phyloP scores from a whole-genome alignment of 2,888 invertebrate genomes.

The Omphaloscelis lunosa region DNA sequence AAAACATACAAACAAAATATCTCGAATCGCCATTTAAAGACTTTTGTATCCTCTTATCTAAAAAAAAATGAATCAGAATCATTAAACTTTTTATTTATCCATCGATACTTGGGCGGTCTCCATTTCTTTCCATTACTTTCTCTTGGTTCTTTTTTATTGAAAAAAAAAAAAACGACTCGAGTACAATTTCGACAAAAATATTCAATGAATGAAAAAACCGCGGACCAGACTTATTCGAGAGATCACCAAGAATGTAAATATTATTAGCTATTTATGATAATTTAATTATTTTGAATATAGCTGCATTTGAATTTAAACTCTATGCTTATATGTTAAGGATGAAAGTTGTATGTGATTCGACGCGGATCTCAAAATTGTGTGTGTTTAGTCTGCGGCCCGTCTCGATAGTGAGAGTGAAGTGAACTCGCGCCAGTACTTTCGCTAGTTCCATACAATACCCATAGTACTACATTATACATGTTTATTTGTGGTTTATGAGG shows the following conservation, averaged over 20 bases:
- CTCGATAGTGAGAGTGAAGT: conserved; percentile 70
- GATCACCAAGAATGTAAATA: conserved; percentile 53
- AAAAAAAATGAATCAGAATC: conserved; percentile 25
- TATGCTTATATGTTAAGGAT: not conserved
- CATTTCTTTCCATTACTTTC: conserved; percentile 54
- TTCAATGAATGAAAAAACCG: conserved; percentile 47
- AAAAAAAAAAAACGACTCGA: conserved; percentile 17
- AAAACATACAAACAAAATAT: conserved; percentile 12
- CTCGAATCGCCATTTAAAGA: conserved; percentile 13
- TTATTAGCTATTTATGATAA: conserved; percentile 45
- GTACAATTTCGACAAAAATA: conserved; percentile 37
- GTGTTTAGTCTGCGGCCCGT: conserved; percentile 64
- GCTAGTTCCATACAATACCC: conserved; percentile 56
- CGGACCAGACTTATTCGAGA: conserved; percentile 42
- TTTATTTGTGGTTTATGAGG: conserved; percentile 49
- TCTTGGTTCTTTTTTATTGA: conserved; percentile 39
- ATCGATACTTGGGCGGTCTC: conserved; percentile 39
- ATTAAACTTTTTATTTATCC: conserved; percentile 41
- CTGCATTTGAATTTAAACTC: conserved; percentile 26
- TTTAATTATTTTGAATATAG: conserved; percentile 29
- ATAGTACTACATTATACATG: conserved; percentile 39
- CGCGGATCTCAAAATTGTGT: conserved; percentile 58
- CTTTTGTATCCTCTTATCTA: conserved; percentile 1
- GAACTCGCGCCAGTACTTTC: conserved; percentile 62
- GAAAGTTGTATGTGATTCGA: conserved; percentile 39